Evolutionary conservation across 2,888 invertebrate genomes (phyloP).

Genomic region (Oeneis ivallda): DNA sequence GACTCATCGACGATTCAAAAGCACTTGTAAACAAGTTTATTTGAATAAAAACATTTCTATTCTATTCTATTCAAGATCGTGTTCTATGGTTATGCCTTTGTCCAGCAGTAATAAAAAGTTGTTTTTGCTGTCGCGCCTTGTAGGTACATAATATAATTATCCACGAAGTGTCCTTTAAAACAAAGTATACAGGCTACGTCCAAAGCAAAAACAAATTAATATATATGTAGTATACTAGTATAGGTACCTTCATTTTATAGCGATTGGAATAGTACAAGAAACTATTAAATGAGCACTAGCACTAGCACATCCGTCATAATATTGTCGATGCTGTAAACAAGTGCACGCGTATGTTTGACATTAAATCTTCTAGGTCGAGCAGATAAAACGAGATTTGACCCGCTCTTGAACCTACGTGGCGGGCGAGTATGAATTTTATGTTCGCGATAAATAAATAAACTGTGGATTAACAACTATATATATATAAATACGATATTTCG

Average conservation of each 20-base stretch:
- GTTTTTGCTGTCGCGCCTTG: too few species aligned
- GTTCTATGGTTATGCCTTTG: too few species aligned
- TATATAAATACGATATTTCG: too few species aligned
- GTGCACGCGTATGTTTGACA: constrained; percentile 52
- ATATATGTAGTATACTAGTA: neutral
- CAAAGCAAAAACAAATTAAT: too few species aligned
- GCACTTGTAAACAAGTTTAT: too few species aligned
- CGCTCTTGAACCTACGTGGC: constrained; percentile 45
- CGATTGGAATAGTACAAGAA: constrained; percentile 24
- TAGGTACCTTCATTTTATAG: constrained; percentile 7
- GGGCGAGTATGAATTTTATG: constrained; percentile 15
- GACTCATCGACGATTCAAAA: too few species aligned
- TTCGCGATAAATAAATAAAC: constrained; percentile 9
- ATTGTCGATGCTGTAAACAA: constrained; percentile 48
- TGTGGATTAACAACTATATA: neutral
- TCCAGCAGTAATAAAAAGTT: too few species aligned
- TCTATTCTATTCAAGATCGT: too few species aligned
- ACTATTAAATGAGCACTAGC: constrained; percentile 15
- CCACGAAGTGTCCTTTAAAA: too few species aligned
- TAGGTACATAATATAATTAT: too few species aligned
- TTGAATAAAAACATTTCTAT: too few species aligned
- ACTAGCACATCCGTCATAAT: constrained; percentile 16
- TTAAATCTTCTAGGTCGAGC: constrained; percentile 62
- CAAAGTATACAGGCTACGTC: too few species aligned
- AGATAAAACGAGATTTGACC: constrained; percentile 52